These are phyloP conservation scores for Rhyacophila brunnea DNA, from an alignment of 1,140 invertebrate genomes.

Conservation along the genomic window DNA sequence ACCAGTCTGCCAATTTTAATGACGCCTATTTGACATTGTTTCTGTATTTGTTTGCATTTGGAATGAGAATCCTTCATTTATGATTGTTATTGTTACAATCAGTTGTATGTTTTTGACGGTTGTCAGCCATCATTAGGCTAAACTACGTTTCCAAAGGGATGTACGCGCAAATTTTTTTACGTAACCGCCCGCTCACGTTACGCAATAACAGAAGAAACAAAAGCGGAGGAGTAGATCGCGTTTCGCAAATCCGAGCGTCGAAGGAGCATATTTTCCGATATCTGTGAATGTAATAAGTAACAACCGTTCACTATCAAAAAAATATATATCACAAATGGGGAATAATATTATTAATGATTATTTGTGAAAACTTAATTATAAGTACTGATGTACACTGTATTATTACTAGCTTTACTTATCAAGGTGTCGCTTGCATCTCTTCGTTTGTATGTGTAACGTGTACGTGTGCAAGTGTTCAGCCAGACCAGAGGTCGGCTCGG, in stretches of 20 bases:
- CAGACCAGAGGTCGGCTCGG: not conserved
- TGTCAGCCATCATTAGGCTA: too few relatives aligned
- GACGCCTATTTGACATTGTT: too few relatives aligned
- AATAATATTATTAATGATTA: conserved; percentile 30
- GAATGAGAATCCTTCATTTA: too few relatives aligned
- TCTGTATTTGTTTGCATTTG: too few relatives aligned
- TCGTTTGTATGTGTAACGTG: conserved; percentile 28
- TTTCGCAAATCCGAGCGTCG: not conserved
- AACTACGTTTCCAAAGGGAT: too few relatives aligned
- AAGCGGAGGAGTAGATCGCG: not conserved
- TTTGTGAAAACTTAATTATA: conserved; percentile 33
- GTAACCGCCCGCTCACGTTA: not conserved
- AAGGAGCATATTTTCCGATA: not conserved
- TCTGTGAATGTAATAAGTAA: not conserved
- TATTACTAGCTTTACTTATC: conserved; percentile 34
- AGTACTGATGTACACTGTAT: conserved; percentile 34
- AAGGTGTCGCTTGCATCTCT: conserved; percentile 34
- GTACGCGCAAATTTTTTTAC: conserved; percentile 8
- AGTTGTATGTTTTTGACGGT: too few relatives aligned
- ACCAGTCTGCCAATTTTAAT: too few relatives aligned
- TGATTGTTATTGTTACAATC: too few relatives aligned
- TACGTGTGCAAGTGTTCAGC: conserved; percentile 22
- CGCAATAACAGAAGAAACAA: not conserved
- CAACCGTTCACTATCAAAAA: not conserved
- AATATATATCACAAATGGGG: conserved; percentile 17